A percentile compares a stretch with the other conserved stretches of the same genome.
phyloP scores from a whole-genome alignment of 2,888 invertebrate species.

The Xestia xanthographa region DNA sequence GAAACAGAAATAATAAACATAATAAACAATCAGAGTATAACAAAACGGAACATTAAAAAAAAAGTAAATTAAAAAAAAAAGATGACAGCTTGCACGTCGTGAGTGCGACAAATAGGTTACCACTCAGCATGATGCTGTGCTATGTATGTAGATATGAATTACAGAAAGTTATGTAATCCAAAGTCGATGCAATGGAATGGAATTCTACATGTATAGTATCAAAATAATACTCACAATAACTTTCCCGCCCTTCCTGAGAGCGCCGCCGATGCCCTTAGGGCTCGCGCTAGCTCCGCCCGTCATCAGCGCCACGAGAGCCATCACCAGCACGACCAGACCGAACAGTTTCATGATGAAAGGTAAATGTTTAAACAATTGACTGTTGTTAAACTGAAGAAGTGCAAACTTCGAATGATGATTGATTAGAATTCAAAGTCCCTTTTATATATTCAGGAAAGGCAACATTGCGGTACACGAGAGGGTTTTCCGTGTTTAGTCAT shows the following conservation, averaged over 20 bases:
- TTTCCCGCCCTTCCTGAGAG: conserved; percentile 69
- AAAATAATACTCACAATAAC: conserved; percentile 63
- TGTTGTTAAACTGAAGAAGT: conserved; percentile 20
- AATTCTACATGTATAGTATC: background rate
- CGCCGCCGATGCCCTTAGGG: conserved; percentile 47
- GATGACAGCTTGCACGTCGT: no score
- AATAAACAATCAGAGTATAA: no score
- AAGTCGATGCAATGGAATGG: background rate
- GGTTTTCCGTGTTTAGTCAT: conserved; percentile 43
- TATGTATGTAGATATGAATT: no score
- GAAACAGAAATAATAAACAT: no score
- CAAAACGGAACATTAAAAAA: no score
- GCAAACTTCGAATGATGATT: conserved; percentile 36
- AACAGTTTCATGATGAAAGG: conserved; percentile 48
- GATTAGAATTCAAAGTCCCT: background rate
- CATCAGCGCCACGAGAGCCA: conserved; percentile 52
- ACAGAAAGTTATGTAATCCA: no score
- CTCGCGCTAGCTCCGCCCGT: conserved; percentile 43
- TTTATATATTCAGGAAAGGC: conserved; percentile 33
- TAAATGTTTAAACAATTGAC: background rate
- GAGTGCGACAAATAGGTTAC: no score
- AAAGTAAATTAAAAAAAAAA: no score
- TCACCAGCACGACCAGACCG: conserved; percentile 36
- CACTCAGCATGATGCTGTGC: no score
- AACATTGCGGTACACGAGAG: background rate